Evolutionary conservation across 2,113 vertebrate species (phyloP).

Genomic region (Laterallus jamaicensis): DNA sequence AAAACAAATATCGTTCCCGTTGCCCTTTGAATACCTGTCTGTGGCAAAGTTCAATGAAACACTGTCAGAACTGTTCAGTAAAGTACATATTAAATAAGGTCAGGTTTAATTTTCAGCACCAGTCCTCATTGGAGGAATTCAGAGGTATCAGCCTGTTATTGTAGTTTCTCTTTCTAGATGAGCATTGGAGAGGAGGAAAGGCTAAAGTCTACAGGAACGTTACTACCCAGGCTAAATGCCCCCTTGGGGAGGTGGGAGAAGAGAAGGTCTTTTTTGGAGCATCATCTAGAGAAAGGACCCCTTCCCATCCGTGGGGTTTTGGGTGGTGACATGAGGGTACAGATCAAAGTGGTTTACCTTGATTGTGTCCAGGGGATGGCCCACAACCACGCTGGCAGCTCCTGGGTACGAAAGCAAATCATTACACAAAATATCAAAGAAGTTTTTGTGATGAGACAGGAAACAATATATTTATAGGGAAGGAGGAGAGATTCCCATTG

Average conservation of each 20-base stretch:
- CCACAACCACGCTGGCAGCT: constrained; percentile 76
- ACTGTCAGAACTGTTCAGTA: background rate
- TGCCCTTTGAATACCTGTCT: constrained; percentile 31
- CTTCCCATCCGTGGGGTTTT: background rate
- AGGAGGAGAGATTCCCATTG: background rate
- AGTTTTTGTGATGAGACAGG: background rate
- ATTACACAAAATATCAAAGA: background rate
- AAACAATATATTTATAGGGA: background rate
- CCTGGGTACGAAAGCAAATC: constrained; percentile 66
- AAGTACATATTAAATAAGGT: background rate
- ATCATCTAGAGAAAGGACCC: background rate
- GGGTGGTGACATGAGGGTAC: background rate
- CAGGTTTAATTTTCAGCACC: constrained; percentile 18
- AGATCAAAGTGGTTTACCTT: constrained; percentile 72
- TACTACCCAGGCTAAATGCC: background rate
- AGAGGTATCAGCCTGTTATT: fast-evolving
- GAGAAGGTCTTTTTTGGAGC: background rate
- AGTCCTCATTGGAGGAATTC: background rate
- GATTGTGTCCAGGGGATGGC: constrained; percentile 82
- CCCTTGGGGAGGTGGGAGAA: background rate
- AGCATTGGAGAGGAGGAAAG: background rate
- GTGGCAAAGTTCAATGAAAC: constrained; percentile 18
- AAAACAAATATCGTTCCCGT: background rate
- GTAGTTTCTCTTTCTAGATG: background rate
- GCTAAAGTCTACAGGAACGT: background rate